Evolutionary conservation across 2,113 vertebrate genomes (phyloP).

Genomic region (Nibea albiflora): DNA sequence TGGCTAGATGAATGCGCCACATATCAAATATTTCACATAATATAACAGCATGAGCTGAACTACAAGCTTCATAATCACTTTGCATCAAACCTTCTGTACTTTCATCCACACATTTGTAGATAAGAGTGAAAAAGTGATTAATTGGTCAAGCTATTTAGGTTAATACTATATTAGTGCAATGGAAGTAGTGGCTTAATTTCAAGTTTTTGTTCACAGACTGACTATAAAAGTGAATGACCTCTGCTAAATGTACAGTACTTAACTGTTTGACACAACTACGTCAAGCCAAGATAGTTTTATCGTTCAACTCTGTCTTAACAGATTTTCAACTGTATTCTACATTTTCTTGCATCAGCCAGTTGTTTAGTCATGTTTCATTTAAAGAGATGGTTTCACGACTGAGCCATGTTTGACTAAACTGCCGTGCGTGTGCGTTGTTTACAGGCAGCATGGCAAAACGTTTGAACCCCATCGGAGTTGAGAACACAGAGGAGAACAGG

Average conservation of each 20-base stretch:
- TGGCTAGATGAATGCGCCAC: neutral
- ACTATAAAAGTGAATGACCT: neutral
- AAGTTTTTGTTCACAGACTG: neutral
- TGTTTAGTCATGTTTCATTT: neutral
- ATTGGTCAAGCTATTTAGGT: neutral
- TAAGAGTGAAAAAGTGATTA: too few species aligned
- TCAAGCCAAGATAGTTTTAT: too few species aligned
- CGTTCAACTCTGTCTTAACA: neutral
- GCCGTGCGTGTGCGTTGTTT: neutral
- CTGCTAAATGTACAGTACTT: too few species aligned
- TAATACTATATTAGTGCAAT: neutral
- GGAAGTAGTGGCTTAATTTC: neutral
- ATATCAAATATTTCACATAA: too few species aligned
- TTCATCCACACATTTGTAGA: neutral
- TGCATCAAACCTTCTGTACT: neutral
- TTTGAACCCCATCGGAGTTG: conserved; percentile 95
- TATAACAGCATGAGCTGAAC: neutral
- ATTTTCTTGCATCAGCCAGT: neutral
- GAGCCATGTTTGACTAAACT: neutral
- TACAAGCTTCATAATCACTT: too few species aligned
- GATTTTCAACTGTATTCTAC: neutral
- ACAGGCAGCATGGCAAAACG: conserved; percentile 98
- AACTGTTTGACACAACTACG: neutral
- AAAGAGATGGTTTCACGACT: too few species aligned
- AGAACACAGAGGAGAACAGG: conserved; percentile 97